phyloP scores from a whole-genome alignment of 2,888 invertebrate species.

The Drosophila merina region DNA sequence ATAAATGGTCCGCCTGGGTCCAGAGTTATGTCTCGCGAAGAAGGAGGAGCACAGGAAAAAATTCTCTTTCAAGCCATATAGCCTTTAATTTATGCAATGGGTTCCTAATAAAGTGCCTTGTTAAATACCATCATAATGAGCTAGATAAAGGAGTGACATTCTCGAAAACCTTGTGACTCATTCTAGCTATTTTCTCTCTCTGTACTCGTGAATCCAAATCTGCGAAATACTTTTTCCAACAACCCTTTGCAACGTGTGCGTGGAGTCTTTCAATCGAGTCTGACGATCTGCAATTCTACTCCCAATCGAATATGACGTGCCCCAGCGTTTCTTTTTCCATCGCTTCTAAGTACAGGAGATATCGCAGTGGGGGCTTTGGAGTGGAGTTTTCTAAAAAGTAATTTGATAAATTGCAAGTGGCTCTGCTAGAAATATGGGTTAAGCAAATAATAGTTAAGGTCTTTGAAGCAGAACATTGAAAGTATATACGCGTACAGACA shows the following conservation, averaged over 20 bases:
- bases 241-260: constrained; percentile 11
- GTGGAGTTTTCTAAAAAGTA: constrained; percentile 18
- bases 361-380: constrained; percentile 7
- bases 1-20: constrained; percentile 59
- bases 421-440: not conserved
- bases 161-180: not conserved
- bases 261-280: constrained; percentile 12
- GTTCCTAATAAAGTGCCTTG: not conserved
- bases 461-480: not conserved
- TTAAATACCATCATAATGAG: constrained; percentile 1
- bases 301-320: constrained; percentile 43
- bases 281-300: constrained; percentile 37
- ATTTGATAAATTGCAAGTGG: constrained; percentile 4
- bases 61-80: not conserved
- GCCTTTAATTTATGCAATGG: not conserved
- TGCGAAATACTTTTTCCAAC: constrained; percentile 17
- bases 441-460: not conserved
- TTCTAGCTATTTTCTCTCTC: not conserved
- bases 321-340: constrained; percentile 21
- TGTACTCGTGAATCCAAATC: not conserved
- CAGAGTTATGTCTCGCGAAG: constrained; percentile 15
- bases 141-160: not conserved
- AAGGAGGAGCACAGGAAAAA: not conserved
- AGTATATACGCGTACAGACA: not conserved
- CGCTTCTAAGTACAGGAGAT: constrained; percentile 26